Evolutionary conservation across 2,113 vertebrate genomes (phyloP).

Genomic region (Smithornis capensis): DNA sequence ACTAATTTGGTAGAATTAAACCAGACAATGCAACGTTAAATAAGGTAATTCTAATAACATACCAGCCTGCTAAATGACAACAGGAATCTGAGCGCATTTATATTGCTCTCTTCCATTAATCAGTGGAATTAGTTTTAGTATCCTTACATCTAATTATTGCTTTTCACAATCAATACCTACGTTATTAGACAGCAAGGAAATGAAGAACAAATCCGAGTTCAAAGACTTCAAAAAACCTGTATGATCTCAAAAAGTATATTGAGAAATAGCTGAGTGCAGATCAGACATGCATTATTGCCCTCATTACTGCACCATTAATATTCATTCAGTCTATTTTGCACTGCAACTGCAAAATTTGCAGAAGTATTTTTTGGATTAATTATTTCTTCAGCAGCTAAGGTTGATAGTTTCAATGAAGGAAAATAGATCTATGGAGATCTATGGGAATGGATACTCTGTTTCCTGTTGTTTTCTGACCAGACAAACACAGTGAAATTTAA

Average conservation of each 20-base stretch:
- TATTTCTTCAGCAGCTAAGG: not conserved
- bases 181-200: slow-evolving; percentile 55
- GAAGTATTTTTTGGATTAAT: not conserved
- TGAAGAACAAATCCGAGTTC: not conserved
- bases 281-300: not conserved
- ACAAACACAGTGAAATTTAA: not conserved
- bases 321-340: not conserved
- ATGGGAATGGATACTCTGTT: not conserved
- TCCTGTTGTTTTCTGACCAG: not conserved
- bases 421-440: not conserved
- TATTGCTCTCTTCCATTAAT: slow-evolving; percentile 27
- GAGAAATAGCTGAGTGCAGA: not conserved
- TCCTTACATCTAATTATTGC: slow-evolving; percentile 33
- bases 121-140: slow-evolving; percentile 35
- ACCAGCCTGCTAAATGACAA: not conserved
- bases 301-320: slow-evolving; percentile 3
- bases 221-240: not conserved
- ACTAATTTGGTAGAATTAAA: not conserved
- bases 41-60: not conserved
- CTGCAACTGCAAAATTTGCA: not conserved
- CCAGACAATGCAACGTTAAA: not conserved
- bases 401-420: not conserved
- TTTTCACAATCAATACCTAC: slow-evolving; percentile 37
- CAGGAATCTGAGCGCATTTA: slow-evolving; percentile 2
- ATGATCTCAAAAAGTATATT: not conserved